These are phyloP conservation scores for Helogale parvula DNA, from an alignment of 2,113 vertebrate genomes.

Conservation along the genomic window DNA sequence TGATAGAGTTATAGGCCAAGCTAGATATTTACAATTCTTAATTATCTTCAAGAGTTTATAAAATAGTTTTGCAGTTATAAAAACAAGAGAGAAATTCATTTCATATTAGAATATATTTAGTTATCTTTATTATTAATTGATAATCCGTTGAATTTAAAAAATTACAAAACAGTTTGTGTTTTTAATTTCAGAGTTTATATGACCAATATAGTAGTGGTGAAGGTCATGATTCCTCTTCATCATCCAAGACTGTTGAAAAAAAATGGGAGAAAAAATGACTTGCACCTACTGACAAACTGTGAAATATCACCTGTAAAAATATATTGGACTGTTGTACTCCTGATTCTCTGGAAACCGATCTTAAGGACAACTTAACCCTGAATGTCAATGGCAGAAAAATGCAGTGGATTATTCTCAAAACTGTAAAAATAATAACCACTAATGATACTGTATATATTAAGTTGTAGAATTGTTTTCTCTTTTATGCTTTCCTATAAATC, in stretches of 20 bases:
- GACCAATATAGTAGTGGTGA: constrained; percentile 87
- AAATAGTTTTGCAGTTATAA: constrained; percentile 13
- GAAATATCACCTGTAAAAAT: constrained; percentile 23
- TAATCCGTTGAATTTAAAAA: constrained; percentile 11
- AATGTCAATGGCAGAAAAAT: constrained; percentile 29
- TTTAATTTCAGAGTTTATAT: constrained; percentile 88
- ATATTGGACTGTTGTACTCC: neutral
- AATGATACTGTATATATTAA: constrained; percentile 50
- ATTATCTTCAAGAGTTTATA: neutral
- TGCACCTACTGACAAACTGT: constrained; percentile 8
- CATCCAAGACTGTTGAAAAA: constrained; percentile 80
- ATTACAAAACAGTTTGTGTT: constrained; percentile 48
- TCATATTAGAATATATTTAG: neutral
- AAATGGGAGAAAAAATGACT: constrained; percentile 84
- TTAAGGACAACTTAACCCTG: constrained; percentile 3
- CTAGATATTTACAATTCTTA: constrained; percentile 18
- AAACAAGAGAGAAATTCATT: neutral
- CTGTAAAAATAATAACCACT: constrained; percentile 58
- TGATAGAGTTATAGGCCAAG: neutral
- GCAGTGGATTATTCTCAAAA: constrained; percentile 29
- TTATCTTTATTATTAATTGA: constrained; percentile 28
- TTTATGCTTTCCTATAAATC: constrained; percentile 45
- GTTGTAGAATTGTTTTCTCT: constrained; percentile 52
- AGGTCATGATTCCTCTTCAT: constrained; percentile 84
- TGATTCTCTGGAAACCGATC: constrained; percentile 21